These are phyloP conservation scores for Chloroceryle amazona DNA, from an alignment of 2,797 vertebrate genomes.

Conservation along the genomic window DNA sequence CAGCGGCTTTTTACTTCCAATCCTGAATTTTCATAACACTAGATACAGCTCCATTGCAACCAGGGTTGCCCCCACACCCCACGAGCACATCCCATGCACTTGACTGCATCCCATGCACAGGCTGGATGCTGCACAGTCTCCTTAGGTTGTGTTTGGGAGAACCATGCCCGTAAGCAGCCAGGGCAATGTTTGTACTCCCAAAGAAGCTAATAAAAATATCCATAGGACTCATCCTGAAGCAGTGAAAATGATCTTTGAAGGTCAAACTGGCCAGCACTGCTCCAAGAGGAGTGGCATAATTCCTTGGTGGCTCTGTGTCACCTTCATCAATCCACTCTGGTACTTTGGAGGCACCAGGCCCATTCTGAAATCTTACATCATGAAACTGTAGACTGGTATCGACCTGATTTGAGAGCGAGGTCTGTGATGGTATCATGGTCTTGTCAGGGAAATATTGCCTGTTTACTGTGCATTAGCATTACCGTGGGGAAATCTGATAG, in stretches of 20 bases:
- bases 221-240: not conserved
- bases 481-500: not conserved
- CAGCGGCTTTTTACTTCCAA: not conserved
- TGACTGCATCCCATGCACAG: not conserved
- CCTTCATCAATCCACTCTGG: not conserved
- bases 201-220: not conserved
- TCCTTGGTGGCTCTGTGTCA: not conserved
- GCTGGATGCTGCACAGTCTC: not conserved
- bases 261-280: not conserved
- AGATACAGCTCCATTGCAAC: not conserved
- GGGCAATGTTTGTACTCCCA: not conserved
- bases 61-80: not conserved
- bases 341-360: not conserved
- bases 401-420: not conserved
- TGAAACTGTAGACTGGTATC: slow-evolving; percentile 11
- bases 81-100: not conserved
- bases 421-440: not conserved
- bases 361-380: slow-evolving; percentile 29
- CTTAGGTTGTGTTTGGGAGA: not conserved
- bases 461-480: slow-evolving; percentile 5
- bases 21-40: accelerated
- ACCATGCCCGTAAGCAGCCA: not conserved
- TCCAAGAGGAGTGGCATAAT: not conserved
- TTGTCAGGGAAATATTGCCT: not conserved
- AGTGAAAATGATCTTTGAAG: slow-evolving; percentile 19